phyloP scores from a whole-genome alignment of 2,113 vertebrate genomes.

The Cranoglanis bouderius region DNA sequence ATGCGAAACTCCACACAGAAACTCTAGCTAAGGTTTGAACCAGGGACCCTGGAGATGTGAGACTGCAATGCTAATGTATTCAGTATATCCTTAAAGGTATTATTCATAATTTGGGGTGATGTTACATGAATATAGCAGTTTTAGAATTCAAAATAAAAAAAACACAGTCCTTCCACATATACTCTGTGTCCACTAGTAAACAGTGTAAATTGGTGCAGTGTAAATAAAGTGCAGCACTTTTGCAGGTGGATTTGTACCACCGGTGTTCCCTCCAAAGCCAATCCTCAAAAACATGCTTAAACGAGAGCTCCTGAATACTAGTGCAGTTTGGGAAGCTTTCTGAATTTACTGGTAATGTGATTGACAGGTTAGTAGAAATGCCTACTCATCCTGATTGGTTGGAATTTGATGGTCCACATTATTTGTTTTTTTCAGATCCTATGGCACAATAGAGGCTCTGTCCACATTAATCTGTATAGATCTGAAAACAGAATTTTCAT shows the following conservation, averaged over 20 bases:
- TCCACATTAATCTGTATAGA: no score
- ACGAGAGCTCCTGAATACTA: background rate
- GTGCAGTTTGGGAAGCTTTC: background rate
- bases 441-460: background rate
- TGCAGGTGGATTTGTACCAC: background rate
- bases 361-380: background rate
- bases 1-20: background rate
- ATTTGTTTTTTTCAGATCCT: background rate
- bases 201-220: no score
- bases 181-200: background rate
- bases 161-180: background rate
- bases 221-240: background rate
- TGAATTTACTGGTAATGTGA: background rate
- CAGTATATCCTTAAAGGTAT: background rate
- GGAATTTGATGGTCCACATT: background rate
- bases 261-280: background rate
- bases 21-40: background rate
- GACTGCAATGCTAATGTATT: background rate
- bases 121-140: background rate
- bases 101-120: background rate
- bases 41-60: background rate
- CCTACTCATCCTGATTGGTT: no score
- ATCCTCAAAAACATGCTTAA: background rate
- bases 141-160: background rate
- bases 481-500: no score